These are phyloP conservation scores for Graphium colonna DNA, from an alignment of 2,888 invertebrate species.

Conservation along the genomic window DNA sequence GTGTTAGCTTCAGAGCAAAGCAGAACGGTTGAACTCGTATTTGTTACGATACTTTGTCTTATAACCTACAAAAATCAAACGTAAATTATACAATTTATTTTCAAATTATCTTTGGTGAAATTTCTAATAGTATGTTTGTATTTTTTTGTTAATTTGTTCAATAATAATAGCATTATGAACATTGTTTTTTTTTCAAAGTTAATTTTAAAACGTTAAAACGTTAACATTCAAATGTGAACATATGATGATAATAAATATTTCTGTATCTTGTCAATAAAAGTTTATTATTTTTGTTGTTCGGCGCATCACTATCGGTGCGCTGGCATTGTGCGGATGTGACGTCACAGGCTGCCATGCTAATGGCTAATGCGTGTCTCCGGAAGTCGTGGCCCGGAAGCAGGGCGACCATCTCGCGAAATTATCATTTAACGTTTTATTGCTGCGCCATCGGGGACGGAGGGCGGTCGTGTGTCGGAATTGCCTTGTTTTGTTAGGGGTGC, in stretches of 20 bases:
- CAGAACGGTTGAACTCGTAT: too few species aligned
- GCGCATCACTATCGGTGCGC: conserved; percentile 24
- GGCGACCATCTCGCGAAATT: conserved; percentile 68
- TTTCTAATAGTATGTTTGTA: too few species aligned
- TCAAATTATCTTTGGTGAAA: too few species aligned
- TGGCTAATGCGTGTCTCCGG: conserved; percentile 76
- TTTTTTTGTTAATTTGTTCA: too few species aligned
- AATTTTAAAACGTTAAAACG: neutral
- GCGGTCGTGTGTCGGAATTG: conserved; percentile 3
- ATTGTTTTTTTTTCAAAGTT: neutral
- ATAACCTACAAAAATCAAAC: too few species aligned
- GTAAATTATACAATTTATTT: too few species aligned
- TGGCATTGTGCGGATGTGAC: conserved; percentile 51
- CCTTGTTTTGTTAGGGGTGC: too few species aligned
- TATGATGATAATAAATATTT: too few species aligned
- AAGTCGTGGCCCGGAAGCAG: conserved; percentile 62
- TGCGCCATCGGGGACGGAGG: conserved; percentile 36
- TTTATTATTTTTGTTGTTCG: neutral
- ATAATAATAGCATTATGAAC: too few species aligned
- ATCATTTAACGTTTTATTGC: conserved; percentile 75
- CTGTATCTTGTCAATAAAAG: neutral
- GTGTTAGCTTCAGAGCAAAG: too few species aligned
- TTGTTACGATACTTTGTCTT: too few species aligned
- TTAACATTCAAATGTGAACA: too few species aligned
- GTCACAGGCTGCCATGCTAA: conserved; percentile 69